Base-by-base conservation (phyloP, 2,888 invertebrate genomes). In the Corbicula japonica region DNA sequence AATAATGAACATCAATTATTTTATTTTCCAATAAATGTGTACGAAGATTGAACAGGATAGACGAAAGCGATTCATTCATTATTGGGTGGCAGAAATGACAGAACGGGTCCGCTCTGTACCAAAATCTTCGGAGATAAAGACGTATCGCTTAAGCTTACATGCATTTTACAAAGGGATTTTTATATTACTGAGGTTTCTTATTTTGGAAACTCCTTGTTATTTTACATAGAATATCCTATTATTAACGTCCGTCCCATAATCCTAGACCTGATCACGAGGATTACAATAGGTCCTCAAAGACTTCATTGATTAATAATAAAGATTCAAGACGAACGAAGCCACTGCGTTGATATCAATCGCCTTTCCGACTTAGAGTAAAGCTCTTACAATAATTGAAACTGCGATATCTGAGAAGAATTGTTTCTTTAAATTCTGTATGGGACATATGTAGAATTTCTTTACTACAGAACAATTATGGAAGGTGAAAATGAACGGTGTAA, bases 281-380 rank as follows among this genome's bases (percentile, higher is more conserved):
- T 61, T 61, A 61, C 54, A 28, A 6, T 54, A 30, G 10, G 30
- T 30, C 32, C 54, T 54, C 6, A 3, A 30, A 54, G 32, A 54
- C 54, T 54, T n/a, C 3, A 54, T 54, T 54, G 54, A 54, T 54
- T 54, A 15, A 54, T 54, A 54, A 54, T 54, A 54, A 54, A 54
- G 32, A 28, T 54, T 54, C 32, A 18, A 30, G 32, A 5, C 30
- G 18, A 50, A n/a, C 32, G 23, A 54, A 23, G 54, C 23, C 32
- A 8, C 54, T n/a, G 30, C 32, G 30, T 18, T 30, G 54, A 54
- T 30, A 54, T 1, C 44, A 61, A 44, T 41, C 44, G 38, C 23
- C 61, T 38, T 28, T 44, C 21, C 60, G 60, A 23, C 38, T 38
- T 60, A 38, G 15, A 35, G 15, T 38, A 35, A 35, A 61, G 61